These are phyloP conservation scores for Clinocottus analis DNA, from an alignment of 2,113 vertebrate genomes.

Conservation along the genomic window DNA sequence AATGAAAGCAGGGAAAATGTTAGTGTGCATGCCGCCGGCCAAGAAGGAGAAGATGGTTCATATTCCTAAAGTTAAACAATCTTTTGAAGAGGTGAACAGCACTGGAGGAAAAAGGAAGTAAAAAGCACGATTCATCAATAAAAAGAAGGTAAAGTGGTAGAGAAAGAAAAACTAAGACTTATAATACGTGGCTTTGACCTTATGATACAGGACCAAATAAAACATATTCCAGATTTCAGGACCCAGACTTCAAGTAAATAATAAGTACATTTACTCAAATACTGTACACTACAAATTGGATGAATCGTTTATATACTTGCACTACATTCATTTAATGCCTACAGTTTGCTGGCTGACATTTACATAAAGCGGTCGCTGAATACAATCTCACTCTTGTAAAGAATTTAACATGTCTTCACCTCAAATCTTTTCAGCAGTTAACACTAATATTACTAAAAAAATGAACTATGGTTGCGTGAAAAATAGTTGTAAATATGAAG, in stretches of 20 bases:
- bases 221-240: neutral
- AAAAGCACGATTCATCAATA: conserved; percentile 4
- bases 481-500: neutral
- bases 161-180: conserved; percentile 1
- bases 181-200: neutral
- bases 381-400: neutral
- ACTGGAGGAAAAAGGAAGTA: neutral
- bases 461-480: no score
- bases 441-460: neutral
- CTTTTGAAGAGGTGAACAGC: conserved; percentile 6
- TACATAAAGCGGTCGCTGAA: neutral
- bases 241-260: neutral
- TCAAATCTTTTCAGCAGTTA: neutral
- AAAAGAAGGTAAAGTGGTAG: neutral
- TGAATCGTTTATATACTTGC: neutral
- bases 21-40: conserved; percentile 35
- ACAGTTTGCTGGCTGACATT: neutral
- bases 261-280: neutral
- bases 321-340: neutral
- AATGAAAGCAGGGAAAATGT: conserved; percentile 59
- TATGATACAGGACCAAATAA: neutral
- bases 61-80: conserved; percentile 36
- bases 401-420: neutral
- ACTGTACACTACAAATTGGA: neutral
- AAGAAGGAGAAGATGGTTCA: conserved; percentile 43